Evolutionary conservation across 2,888 invertebrate species (phyloP), one percentile per base, ranked within the genome.

Genomic region (Brachypterus glaber): DNA sequence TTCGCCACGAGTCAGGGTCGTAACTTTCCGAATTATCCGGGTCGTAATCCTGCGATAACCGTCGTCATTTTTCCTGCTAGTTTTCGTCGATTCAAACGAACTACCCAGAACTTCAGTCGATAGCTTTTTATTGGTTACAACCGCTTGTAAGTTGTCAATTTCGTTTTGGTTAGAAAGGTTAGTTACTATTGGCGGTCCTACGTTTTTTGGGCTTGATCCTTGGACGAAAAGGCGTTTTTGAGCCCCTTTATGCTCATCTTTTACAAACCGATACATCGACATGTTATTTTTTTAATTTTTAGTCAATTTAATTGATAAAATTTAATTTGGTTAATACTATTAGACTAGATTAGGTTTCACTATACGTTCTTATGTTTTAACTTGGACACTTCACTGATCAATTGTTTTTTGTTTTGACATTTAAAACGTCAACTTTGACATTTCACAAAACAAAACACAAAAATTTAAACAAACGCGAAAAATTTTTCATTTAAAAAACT

Each of bases 91-190:
- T 67, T 88, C 86, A 60, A 85, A 71, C 45, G 86, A 85, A 60
- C 83, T 84, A 57, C 87, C 88, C 56, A 86, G 71, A 61, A 88
- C 81, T 71, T 87, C 86, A 54, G 88, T 87, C 59, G 85, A 82
- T 59, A 88, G 68, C 52, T 81, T 75, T 59, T 87, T 82, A 64
- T 84, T 83, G 54, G 86, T 86, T 57, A 82, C 80, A 62, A 88
- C 77, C 60, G 83, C 82, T 66, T 82, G 82, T 57, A 86, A 70
- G 57, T 70, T 70, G 63, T 76, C 68, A 44, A 70, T 62, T 44
- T 48, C 46, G 18, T 53, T 49, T 3, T 50, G 43, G 36, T 53
- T 55, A 21, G 57, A 52, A 15, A 62, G 47, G 47, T 58, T 56
- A n/a, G 62, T 64, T 2, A 62, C 62, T 27, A 62, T 62, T 2